These are phyloP conservation scores for Limnephilus lunatus DNA, from an alignment of 2,888 invertebrate genomes.

Conservation along the genomic window DNA sequence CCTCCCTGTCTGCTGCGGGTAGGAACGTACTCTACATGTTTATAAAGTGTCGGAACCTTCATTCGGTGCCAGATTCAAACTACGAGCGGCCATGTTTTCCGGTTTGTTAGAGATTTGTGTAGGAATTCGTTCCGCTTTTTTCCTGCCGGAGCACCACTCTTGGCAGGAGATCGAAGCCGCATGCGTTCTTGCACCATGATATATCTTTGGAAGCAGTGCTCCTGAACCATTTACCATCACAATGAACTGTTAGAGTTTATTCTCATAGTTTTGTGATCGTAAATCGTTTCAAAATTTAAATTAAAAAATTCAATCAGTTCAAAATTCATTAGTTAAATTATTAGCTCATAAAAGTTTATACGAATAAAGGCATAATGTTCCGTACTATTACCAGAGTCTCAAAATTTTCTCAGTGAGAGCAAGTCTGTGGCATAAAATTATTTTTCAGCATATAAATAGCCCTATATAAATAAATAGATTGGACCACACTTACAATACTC, in stretches of 20 bases:
- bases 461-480: too few relatives aligned
- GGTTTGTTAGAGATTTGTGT: conserved; percentile 45
- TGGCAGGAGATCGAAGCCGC: conserved; percentile 42
- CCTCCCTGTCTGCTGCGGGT: not conserved
- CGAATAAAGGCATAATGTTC: too few relatives aligned
- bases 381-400: too few relatives aligned
- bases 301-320: too few relatives aligned
- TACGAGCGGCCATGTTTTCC: conserved; percentile 45
- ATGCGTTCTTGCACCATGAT: conserved; percentile 15
- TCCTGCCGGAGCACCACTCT: conserved; percentile 29
- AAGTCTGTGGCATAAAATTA: too few relatives aligned
- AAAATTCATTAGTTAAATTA: too few relatives aligned
- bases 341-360: too few relatives aligned
- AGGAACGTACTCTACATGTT: not conserved
- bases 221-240: not conserved
- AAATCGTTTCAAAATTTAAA: too few relatives aligned
- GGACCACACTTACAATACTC: too few relatives aligned
- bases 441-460: too few relatives aligned
- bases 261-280: too few relatives aligned
- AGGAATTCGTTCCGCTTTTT: conserved; percentile 38
- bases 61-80: conserved; percentile 6
- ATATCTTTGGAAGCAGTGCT: not conserved
- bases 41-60: conserved; percentile 19
- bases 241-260: not conserved
- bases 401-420: too few relatives aligned